These are phyloP conservation scores for Oscheius sp. DNA, from an alignment of 1,140 invertebrate species.

Conservation along the genomic window DNA sequence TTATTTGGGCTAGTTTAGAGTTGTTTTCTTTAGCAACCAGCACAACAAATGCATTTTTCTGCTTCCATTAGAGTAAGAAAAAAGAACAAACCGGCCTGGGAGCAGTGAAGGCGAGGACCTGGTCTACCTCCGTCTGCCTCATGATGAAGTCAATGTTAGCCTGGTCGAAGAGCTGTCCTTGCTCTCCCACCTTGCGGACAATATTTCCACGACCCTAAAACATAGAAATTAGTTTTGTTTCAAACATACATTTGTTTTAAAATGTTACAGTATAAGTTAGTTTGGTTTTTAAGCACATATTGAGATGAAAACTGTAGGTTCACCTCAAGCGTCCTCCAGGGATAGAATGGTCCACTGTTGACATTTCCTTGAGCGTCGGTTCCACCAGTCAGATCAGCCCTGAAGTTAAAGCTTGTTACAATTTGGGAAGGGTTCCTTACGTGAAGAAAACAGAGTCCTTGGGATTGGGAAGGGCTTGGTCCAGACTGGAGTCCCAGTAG, in stretches of 20 bases:
- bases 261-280: too few species aligned
- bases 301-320: background rate
- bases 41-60: too few species aligned
- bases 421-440: background rate
- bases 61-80: background rate
- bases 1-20: background rate
- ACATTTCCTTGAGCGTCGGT: conserved; percentile 32
- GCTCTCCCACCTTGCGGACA: conserved; percentile 29
- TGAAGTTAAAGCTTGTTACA: background rate
- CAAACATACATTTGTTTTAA: too few species aligned
- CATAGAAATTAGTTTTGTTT: background rate
- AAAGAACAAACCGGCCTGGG: conserved; percentile 17
- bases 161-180: conserved; percentile 27
- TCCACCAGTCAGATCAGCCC: conserved; percentile 45
- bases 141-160: conserved; percentile 40
- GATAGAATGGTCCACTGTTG: conserved; percentile 37
- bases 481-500: conserved; percentile 61
- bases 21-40: background rate
- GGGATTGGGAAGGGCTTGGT: conserved; percentile 51
- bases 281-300: background rate
- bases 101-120: conserved; percentile 41
- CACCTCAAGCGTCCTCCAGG: conserved; percentile 37
- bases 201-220: conserved; percentile 31
- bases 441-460: conserved; percentile 57
- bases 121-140: conserved; percentile 33